Percentiles rank a stretch among this genome's conserved stretches.
Evolutionary conservation across 1,140 invertebrate species (phyloP).

Genomic region (Brachionus angularis): DNA sequence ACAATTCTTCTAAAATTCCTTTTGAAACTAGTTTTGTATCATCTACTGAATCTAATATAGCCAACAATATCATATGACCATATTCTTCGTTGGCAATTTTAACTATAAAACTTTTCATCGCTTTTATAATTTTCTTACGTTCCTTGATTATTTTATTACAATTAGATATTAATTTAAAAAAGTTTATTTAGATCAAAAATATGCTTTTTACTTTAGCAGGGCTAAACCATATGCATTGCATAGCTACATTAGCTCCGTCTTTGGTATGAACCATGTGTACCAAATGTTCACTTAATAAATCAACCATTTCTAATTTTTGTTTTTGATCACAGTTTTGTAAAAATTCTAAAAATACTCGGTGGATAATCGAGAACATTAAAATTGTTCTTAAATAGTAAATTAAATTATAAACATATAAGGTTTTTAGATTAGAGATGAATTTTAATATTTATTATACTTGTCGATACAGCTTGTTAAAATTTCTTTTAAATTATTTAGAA

Average conservation of each 20-base stretch:
- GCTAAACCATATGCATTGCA: conserved; percentile 78
- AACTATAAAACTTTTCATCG: conserved; percentile 74
- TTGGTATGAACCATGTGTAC: conserved; percentile 76
- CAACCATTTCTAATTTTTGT: conserved; percentile 67
- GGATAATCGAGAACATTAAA: conserved; percentile 63
- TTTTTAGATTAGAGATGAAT: too few relatives aligned
- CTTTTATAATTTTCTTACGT: conserved; percentile 68
- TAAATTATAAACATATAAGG: too few relatives aligned
- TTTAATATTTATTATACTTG: conserved; percentile 52
- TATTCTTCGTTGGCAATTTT: conserved; percentile 77
- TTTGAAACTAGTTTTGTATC: conserved; percentile 85
- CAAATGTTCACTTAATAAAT: conserved; percentile 66
- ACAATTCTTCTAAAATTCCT: conserved; percentile 66
- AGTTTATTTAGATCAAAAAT: too few relatives aligned
- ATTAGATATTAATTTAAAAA: not conserved
- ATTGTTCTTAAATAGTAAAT: too few relatives aligned
- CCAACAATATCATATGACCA: conserved; percentile 74
- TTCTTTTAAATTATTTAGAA: conserved; percentile 60
- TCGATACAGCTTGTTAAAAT: conserved; percentile 58
- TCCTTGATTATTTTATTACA: conserved; percentile 49
- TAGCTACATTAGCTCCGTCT: conserved; percentile 72
- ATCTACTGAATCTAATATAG: conserved; percentile 82
- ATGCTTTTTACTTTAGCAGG: conserved; percentile 65
- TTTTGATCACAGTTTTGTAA: conserved; percentile 67
- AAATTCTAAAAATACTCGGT: conserved; percentile 75